Evolutionary conservation across 2,797 vertebrate genomes (phyloP), one percentile per base, ranked within the genome.

Genomic region (Typhlichthys eigenmanni): DNA sequence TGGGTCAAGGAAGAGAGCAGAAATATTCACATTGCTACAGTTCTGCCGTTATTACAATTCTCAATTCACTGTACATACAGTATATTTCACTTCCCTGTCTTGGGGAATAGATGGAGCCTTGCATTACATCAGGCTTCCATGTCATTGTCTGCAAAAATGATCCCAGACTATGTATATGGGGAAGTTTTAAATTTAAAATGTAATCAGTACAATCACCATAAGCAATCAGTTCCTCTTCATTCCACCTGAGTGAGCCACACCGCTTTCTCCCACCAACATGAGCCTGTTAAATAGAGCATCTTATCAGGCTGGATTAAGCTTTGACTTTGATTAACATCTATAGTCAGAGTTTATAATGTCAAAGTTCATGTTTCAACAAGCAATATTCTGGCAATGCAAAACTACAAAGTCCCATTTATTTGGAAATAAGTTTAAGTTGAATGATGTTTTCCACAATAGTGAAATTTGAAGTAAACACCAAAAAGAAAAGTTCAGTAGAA

Each of bases 151-250:
- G 68, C 13, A 47, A 13, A 64, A 70, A 57, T 66, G 66, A 70
- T 74, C 82, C 72, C 45, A 71, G 70, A 76, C 70, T 66, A 66
- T 79, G 83, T 72, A 68, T 53, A 47, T 76, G 59, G 68, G 76
- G 76, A 86, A 78, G 78, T 91, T 90, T 89, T 85, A 91, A 76
- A 92, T 91, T 90, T 92, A 89, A 92, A 92, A 93, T 90, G 91
- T 75, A 93, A 93, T 93, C 92, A 92, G 88, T 79, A 86, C 83
- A 85, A 91, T 91, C 88, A 89, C 87, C 87, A 84, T 76, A 80
- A 85, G 90, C 88, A 93, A 92, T 92, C 90, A 91, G 87, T 84
- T 89, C 85, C 81, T 86, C 85, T 90, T 92, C 85, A 91, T 84
- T 85, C 85, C 86, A 89, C 86, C 80, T 81, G 81, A 87, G 80